These are phyloP conservation scores for Sebastes iracundus DNA, from an alignment of 2,797 vertebrate genomes.

Conservation along the genomic window DNA sequence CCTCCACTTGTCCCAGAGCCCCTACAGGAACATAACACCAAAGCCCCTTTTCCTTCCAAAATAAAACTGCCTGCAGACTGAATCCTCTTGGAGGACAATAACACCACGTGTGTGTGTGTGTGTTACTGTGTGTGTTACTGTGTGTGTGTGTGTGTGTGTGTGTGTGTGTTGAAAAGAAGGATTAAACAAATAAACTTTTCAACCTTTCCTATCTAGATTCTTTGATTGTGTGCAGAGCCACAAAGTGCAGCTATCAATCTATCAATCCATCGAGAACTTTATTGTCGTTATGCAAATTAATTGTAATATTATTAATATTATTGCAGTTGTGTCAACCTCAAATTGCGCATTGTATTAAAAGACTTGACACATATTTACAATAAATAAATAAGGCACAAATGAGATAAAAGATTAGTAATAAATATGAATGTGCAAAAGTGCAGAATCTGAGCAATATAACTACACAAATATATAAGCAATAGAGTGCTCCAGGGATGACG, in stretches of 20 bases:
- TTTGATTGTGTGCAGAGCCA: neutral
- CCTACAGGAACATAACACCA: conserved; percentile 71
- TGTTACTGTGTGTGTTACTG: neutral
- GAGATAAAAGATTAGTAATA: neutral
- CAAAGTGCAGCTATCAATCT: neutral
- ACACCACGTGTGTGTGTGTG: neutral
- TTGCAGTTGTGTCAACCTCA: neutral
- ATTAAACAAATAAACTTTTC: conserved; percentile 32
- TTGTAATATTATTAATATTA: neutral
- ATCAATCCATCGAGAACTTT: neutral
- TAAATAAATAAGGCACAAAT: neutral
- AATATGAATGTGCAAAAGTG: neutral
- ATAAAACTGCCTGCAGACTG: conserved; percentile 62
- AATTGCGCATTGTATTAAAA: neutral
- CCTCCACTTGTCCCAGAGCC: conserved; percentile 55
- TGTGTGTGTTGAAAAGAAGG: conserved; percentile 3
- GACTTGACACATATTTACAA: neutral
- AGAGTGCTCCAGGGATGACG: no score
- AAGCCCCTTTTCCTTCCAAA: conserved; percentile 71
- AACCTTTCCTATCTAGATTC: neutral
- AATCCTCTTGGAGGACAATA: conserved; percentile 44
- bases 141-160: neutral
- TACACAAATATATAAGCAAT: neutral
- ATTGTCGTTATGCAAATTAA: neutral
- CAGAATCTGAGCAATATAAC: neutral